Evolutionary conservation across 2,888 invertebrate species (phyloP).

Genomic region (Cheilosia grossa): DNA sequence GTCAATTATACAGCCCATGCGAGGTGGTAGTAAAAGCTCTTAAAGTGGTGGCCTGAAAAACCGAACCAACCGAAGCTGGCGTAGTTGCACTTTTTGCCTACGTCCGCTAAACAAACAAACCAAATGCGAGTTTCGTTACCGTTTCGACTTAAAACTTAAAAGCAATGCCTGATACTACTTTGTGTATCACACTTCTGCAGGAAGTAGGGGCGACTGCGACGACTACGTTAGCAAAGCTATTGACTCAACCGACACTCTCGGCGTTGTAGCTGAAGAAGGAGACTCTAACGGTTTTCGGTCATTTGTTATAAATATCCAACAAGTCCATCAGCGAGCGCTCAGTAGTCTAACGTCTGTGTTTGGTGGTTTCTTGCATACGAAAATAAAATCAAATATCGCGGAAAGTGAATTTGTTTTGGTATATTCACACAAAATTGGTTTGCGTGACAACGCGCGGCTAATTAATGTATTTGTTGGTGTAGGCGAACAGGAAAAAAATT

Average conservation of each 20-base stretch:
- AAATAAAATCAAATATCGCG: conserved; percentile 23
- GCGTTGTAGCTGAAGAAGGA: conserved; percentile 36
- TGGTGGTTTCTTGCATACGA: conserved; percentile 28
- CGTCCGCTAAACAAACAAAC: background rate
- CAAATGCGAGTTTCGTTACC: conserved; percentile 38
- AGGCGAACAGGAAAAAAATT: conserved; percentile 44
- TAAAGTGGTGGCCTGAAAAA: conserved; percentile 47
- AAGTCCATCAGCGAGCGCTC: conserved; percentile 79
- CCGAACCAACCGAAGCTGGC: conserved; percentile 34
- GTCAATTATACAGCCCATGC: conserved; percentile 8
- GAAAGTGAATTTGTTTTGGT: conserved; percentile 54
- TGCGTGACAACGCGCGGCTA: conserved; percentile 36
- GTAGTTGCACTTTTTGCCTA: conserved; percentile 35
- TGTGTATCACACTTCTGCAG: conserved; percentile 47
- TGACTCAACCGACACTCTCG: conserved; percentile 7
- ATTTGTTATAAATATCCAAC: conserved; percentile 81
- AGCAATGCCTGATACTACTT: conserved; percentile 55
- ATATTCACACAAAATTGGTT: background rate
- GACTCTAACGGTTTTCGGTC: conserved; percentile 57
- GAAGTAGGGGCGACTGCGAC: conserved; percentile 53
- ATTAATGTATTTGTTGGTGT: conserved; percentile 33
- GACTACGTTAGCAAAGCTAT: background rate
- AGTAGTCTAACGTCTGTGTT: conserved; percentile 59
- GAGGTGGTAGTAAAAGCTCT: conserved; percentile 54
- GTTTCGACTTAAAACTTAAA: conserved; percentile 53